These are phyloP conservation scores for Alethe castanea DNA, from an alignment of 2,113 vertebrate genomes.

Conservation along the genomic window DNA sequence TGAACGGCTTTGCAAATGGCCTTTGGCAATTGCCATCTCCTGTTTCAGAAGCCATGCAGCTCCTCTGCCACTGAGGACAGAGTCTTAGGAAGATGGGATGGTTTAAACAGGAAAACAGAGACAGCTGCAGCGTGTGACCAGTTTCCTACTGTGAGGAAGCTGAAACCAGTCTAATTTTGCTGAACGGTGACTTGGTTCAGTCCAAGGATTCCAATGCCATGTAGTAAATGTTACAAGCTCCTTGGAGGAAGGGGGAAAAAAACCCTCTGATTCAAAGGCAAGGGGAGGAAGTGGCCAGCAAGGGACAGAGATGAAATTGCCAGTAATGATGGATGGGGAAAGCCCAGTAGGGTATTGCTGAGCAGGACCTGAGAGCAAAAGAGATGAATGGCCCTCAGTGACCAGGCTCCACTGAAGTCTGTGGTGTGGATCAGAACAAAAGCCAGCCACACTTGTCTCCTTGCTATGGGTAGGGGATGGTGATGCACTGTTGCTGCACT, in stretches of 20 bases:
- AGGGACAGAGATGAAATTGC: slow-evolving; percentile 8
- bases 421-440: slow-evolving; percentile 28
- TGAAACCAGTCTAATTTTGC: slow-evolving; percentile 28
- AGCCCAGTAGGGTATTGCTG: not conserved
- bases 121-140: not conserved
- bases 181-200: slow-evolving; percentile 50
- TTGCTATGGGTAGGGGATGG: not conserved
- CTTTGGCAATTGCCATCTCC: slow-evolving; percentile 26
- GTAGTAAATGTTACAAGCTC: slow-evolving; percentile 34
- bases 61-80: not conserved
- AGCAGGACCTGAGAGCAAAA: not conserved
- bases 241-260: not conserved
- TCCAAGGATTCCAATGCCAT: slow-evolving; percentile 18
- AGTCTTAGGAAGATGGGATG: not conserved
- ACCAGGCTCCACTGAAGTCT: not conserved
- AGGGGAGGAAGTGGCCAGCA: slow-evolving; percentile 1
- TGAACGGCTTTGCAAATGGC: not conserved
- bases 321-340: slow-evolving; percentile 40
- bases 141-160: slow-evolving; percentile 45
- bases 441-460: not conserved
- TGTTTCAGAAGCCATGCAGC: slow-evolving; percentile 2
- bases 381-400: slow-evolving; percentile 14
- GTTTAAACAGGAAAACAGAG: slow-evolving; percentile 32
- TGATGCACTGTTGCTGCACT: not conserved
- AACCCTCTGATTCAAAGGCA: not conserved